Base-by-base conservation (phyloP, 2,888 invertebrate genomes). In the Serripes groenlandicus region DNA sequence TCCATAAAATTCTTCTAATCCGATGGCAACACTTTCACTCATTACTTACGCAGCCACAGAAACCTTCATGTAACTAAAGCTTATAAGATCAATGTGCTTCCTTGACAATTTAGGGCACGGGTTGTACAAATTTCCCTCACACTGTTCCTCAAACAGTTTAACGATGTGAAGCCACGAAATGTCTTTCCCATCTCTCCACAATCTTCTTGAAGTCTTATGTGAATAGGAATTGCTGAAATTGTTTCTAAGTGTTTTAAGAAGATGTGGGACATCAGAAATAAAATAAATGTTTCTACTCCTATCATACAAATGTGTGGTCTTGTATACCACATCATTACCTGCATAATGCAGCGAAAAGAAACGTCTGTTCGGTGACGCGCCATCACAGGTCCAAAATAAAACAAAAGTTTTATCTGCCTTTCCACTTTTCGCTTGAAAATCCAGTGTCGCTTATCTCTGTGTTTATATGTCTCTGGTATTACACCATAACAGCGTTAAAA, bases 101-200 rank as follows among this genome's bases (percentile, higher is more conserved):
- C 60, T 34, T 15, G 42, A 42, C 15, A 42, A 42, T 42, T 42
- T 42, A 11, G 42, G 42, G 15, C 42, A 42, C 15, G 42, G 42
- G 21, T 21, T 76, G 26, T 81, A 81, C 37, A 81, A 18, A 21
- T 54, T 66, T 11, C 34, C 34, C 23, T 68, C 42, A 72, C 81
- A 83, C 37, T 83, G 75, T 1, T 83, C 75, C 49, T 86, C 70
- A 52, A 70, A 80, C 0, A 88, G 54, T 7, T 49, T 42, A 4
- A 88, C 78, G 69, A 88, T 74, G 37, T 86, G 86, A 32, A 75
- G 21, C 86, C 83, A 84, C 0, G 79, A 81, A 28, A 87, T 81
- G 58, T 80, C 83, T 56, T 73, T 76, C 0, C 77, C 79, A 54
- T 85, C 66, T 28, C 52, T 75, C 84, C 88, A 88, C 42, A 86